Base-by-base conservation (phyloP, 2,113 vertebrate genomes). In the Elanoides forficatus region DNA sequence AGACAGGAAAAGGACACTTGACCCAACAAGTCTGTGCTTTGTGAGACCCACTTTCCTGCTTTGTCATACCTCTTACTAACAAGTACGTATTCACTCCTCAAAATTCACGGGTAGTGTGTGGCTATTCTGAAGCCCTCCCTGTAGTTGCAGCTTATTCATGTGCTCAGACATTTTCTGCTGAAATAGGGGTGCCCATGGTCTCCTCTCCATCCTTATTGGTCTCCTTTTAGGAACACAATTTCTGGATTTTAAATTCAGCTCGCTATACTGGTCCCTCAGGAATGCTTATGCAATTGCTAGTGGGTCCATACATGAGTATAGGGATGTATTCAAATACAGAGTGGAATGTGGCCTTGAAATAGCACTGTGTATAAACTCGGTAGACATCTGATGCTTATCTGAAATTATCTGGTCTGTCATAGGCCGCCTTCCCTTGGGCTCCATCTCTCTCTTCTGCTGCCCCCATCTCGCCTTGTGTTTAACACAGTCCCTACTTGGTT, bases 1-100 rank as follows among this genome's bases (percentile, higher is more conserved):
- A 97, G 95, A 96, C 97, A 98, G 96, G 98, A 98, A 97, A 91
- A 94, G 93, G 94, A 96, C 97, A 93, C 97, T 96, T 91, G 67
- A 95, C 96, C 94, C 89, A 93, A 95, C 90, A 84, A 93, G 97
- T 89, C 89, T 58, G 66, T 2, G 73, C 83, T 96, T 96, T 96
- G 80, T 71, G 92, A 95, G 62, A 85, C 92, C 86, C 65, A 48
- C 79, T 96, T 97, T 88, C 95, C 92, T 95, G 95, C 91, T 68
- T 66, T 45, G 67, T 94, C 70, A 17, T 87, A 43, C 17, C 60
- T 90, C 94, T 81, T 94, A 42, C 75, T 95, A 63, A 43, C 34
- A 58, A 95, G 43, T 29, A 85, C 36, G 36, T 78, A 65, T 84
- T 89, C 40, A 6, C 38, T 79, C 34, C 53, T 86, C 81, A 95